A percentile compares a stretch with the other conserved stretches of the same genome.
Evolutionary conservation across 2,113 vertebrate genomes (phyloP).

Genomic region (Antechinus flavipes): DNA sequence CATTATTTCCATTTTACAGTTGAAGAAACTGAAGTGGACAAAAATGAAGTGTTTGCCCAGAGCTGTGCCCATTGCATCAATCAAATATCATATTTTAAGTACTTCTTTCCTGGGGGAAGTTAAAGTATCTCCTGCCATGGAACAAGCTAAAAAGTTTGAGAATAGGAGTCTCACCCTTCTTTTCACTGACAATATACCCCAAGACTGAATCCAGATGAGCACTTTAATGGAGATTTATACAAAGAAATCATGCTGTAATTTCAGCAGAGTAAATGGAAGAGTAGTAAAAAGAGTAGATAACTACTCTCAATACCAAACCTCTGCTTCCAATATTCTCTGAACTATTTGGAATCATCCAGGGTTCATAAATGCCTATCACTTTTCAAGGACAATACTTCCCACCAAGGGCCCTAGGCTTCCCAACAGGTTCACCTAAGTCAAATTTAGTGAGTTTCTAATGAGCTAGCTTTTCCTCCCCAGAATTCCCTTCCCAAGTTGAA

Average conservation of each 20-base stretch:
- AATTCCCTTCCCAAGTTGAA: conserved; percentile 31
- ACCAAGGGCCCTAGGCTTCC: background rate
- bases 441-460: conserved; percentile 27
- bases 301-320: background rate
- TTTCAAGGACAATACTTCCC: background rate
- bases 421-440: conserved; percentile 9
- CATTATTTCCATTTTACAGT: background rate
- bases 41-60: background rate
- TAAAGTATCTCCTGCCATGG: background rate
- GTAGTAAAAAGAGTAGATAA: background rate
- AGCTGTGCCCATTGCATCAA: background rate
- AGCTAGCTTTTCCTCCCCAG: conserved; percentile 22
- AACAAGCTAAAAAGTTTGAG: background rate
- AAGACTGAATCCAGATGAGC: background rate
- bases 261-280: background rate
- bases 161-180: background rate
- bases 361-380: background rate
- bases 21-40: background rate
- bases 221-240: background rate
- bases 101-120: background rate
- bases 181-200: background rate
- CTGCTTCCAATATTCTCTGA: background rate
- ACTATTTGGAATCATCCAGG: background rate
- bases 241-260: background rate
- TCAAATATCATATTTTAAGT: background rate